A percentile compares a stretch with the other conserved stretches of the same genome.
phyloP scores from a whole-genome alignment of 2,113 vertebrate species.

The Pogonocichla stellata region DNA sequence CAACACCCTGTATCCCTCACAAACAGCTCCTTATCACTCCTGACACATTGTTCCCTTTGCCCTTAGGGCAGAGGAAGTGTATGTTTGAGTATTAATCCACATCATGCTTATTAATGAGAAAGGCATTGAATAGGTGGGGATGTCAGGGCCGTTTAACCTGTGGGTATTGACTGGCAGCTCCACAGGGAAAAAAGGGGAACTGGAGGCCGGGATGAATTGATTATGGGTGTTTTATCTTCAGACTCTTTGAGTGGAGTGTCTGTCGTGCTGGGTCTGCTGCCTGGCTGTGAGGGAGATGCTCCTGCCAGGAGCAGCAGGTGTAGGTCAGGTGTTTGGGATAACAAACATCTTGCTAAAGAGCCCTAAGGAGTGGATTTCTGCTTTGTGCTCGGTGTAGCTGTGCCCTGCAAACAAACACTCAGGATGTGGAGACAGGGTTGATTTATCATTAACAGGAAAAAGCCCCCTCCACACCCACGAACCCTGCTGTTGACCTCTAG shows the following conservation, averaged over 20 bases:
- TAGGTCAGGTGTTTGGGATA: neutral
- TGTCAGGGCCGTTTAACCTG: neutral
- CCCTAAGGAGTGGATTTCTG: neutral
- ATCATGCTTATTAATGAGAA: neutral
- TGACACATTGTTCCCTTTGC: neutral
- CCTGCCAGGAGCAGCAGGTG: neutral
- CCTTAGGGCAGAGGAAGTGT: neutral
- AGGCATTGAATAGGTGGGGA: neutral
- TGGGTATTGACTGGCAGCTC: neutral
- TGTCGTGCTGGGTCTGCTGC: rapidly evolving
- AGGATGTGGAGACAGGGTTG: neutral
- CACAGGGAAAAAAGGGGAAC: rapidly evolving
- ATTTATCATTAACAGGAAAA: neutral
- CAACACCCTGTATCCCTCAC: neutral
- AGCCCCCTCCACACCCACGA: neutral
- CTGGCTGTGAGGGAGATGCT: neutral
- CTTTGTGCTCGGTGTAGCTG: neutral
- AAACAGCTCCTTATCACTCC: neutral
- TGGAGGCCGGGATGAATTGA: neutral
- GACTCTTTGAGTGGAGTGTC: rapidly evolving
- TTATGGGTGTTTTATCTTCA: neutral
- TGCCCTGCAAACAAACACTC: rapidly evolving
- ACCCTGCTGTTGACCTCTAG: neutral
- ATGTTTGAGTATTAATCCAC: neutral
- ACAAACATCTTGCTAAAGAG: neutral